These are phyloP conservation scores for Sebastiscus albofasciatus DNA, from an alignment of 2,797 vertebrate genomes.

Conservation along the genomic window DNA sequence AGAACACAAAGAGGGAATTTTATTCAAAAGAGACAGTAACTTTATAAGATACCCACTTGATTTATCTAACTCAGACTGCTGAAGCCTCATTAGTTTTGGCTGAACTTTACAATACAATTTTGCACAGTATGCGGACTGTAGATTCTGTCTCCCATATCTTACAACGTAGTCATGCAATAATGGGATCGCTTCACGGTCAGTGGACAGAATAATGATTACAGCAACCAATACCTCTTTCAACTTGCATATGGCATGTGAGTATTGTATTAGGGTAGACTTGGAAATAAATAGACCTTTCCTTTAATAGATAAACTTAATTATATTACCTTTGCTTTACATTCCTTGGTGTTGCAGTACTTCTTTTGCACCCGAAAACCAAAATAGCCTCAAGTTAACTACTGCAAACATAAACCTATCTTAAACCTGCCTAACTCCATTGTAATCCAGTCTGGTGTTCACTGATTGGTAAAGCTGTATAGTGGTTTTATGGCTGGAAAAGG, in stretches of 20 bases:
- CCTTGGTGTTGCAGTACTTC: background rate
- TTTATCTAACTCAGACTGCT: background rate
- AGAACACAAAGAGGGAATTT: background rate
- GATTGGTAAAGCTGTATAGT: slow-evolving; percentile 1
- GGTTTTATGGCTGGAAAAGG: background rate
- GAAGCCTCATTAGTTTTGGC: background rate
- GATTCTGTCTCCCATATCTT: background rate
- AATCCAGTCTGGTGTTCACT: slow-evolving; percentile 13
- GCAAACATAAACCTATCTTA: background rate
- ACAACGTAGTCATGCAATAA: background rate
- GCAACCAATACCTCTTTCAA: background rate
- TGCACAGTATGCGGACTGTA: background rate
- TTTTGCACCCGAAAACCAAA: background rate
- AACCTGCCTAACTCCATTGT: background rate
- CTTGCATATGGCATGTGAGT: background rate
- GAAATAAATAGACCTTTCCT: background rate
- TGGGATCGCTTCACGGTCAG: background rate
- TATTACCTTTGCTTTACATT: background rate
- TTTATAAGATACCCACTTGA: background rate
- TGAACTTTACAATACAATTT: background rate
- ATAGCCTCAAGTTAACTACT: background rate
- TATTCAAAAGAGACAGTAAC: background rate
- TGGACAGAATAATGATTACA: background rate
- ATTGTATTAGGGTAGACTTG: background rate
- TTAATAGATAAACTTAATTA: background rate